Percentiles rank a stretch among this genome's conserved stretches.
phyloP scores from a whole-genome alignment of 2,113 vertebrate species.

The Anseranas semipalmata region DNA sequence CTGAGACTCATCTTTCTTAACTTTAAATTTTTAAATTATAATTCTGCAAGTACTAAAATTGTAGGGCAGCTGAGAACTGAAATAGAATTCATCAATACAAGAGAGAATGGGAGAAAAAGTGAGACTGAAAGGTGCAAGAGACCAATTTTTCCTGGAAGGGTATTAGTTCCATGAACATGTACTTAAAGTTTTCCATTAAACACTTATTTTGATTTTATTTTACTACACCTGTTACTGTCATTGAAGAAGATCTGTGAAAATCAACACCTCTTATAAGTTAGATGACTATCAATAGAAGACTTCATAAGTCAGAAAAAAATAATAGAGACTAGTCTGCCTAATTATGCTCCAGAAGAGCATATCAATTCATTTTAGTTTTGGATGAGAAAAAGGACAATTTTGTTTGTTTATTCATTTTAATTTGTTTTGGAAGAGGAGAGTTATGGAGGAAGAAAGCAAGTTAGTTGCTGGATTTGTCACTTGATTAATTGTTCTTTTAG shows the following conservation, averaged over 20 bases:
- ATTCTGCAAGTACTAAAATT: not conserved
- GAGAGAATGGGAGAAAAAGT: not conserved
- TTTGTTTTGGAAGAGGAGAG: not conserved
- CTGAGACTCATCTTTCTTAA: not conserved
- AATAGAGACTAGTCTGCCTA: not conserved
- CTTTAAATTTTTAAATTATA: not conserved
- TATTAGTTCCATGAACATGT: not conserved
- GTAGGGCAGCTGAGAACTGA: not conserved
- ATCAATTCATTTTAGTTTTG: not conserved
- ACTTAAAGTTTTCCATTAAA: not conserved
- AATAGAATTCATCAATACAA: not conserved
- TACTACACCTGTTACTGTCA: not conserved
- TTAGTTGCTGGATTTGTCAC: not conserved
- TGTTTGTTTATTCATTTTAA: not conserved
- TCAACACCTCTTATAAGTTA: not conserved
- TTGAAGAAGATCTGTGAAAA: not conserved
- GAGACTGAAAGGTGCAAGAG: not conserved
- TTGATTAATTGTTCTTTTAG: not conserved
- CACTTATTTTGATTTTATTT: not conserved
- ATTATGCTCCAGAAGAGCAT: not conserved
- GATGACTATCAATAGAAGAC: not conserved
- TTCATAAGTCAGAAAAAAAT: not conserved
- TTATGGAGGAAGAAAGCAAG: not conserved
- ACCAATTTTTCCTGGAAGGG: not conserved
- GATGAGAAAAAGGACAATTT: fast-evolving